A percentile compares a stretch with the other conserved stretches of the same genome.
These are phyloP conservation scores for Epinephelus malabaricus DNA, from an alignment of 2,797 vertebrate genomes.

Conservation along the genomic window DNA sequence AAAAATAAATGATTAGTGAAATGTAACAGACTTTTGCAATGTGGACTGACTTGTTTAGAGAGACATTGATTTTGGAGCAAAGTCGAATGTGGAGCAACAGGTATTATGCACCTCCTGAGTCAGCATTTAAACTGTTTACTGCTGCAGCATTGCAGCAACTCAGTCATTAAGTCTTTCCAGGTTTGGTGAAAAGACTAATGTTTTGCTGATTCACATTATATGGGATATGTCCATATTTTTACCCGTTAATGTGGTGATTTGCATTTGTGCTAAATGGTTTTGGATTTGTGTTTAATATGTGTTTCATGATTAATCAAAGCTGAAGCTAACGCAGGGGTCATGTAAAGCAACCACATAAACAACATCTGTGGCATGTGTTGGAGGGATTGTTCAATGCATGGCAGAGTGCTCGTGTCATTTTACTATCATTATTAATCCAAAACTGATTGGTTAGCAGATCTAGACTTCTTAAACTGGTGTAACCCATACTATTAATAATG, in stretches of 20 bases:
- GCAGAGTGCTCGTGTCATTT: no score
- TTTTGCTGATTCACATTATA: conserved; percentile 2
- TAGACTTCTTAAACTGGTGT: not conserved
- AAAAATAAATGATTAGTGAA: no score
- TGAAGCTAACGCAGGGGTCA: not conserved
- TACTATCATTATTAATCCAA: not conserved
- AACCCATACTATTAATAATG: no score
- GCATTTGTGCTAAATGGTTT: not conserved
- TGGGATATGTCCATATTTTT: not conserved
- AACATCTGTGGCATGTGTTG: no score
- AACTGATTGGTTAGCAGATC: not conserved
- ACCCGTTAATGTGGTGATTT: no score
- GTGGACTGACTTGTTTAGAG: not conserved
- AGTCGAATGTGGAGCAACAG: not conserved
- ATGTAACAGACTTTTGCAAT: not conserved
- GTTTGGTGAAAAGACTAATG: not conserved
- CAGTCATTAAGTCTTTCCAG: not conserved
- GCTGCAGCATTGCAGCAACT: not conserved
- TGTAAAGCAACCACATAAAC: no score
- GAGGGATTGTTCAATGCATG: no score
- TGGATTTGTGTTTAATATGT: not conserved
- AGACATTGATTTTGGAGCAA: conserved; percentile 1
- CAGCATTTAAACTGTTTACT: not conserved
- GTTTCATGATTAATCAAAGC: not conserved
- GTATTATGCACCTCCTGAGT: not conserved